Conservation (phyloP, 2,888 invertebrate species). For the Aromia moschata region DNA sequence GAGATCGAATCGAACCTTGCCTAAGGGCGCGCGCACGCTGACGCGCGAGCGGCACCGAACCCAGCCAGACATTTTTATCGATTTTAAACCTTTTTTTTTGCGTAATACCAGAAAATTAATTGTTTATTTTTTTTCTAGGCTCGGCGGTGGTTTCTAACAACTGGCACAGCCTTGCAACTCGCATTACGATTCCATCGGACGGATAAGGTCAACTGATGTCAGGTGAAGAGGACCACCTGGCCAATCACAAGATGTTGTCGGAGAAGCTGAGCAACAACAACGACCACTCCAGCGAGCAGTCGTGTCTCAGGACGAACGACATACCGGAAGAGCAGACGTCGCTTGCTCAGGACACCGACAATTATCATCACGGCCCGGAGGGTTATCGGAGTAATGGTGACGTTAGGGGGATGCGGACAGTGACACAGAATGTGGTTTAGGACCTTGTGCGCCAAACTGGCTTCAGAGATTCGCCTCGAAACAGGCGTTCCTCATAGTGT, state of each 20-base stretch:
- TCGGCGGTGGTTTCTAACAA: conserved; percentile 9
- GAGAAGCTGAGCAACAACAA: conserved; percentile 55
- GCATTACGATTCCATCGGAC: conserved; percentile 26
- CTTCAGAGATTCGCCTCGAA: conserved; percentile 85
- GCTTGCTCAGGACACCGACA: conserved; percentile 52
- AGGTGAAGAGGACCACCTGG: conserved; percentile 28
- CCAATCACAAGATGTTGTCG: conserved; percentile 40
- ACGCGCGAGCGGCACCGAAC: not conserved
- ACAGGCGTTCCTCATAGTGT: conserved; percentile 87
- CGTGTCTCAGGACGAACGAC: conserved; percentile 45
- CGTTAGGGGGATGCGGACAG: conserved; percentile 62
- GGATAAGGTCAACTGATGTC: too few relatives aligned
- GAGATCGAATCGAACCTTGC: not conserved
- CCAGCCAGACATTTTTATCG: not conserved
- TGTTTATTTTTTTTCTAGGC: conserved; percentile 22
- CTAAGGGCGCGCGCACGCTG: not conserved
- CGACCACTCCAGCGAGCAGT: conserved; percentile 53
- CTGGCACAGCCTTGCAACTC: conserved; percentile 9
- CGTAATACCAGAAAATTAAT: too few relatives aligned
- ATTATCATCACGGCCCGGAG: conserved; percentile 48
- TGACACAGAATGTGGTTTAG: conserved; percentile 80
- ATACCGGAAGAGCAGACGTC: conserved; percentile 58
- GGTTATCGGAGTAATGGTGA: conserved; percentile 51
- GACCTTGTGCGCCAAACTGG: conserved; percentile 79
- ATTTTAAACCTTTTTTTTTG: not conserved